These are phyloP conservation scores for Festucalex cinctus DNA, from an alignment of 2,113 vertebrate species.

Conservation along the genomic window DNA sequence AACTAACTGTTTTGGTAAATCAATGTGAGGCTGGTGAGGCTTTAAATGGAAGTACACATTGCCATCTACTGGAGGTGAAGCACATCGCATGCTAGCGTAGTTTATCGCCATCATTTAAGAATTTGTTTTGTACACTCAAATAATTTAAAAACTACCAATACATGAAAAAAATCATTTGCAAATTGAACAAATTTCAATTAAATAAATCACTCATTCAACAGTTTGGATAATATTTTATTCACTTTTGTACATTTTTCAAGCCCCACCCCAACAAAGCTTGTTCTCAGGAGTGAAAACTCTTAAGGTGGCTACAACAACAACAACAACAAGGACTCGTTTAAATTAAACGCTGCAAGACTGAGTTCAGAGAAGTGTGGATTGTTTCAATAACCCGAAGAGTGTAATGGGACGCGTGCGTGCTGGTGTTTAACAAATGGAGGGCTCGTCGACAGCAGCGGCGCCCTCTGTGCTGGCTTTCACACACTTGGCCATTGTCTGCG, in stretches of 20 bases:
- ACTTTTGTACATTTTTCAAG: conserved; percentile 39
- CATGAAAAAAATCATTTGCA: neutral
- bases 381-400: conserved; percentile 2
- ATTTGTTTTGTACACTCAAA: too few relatives aligned
- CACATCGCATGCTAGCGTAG: neutral
- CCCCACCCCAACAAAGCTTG: conserved; percentile 44
- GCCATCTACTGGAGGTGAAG: neutral
- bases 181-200: neutral
- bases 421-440: conserved; percentile 86
- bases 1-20: neutral
- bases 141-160: too few relatives aligned
- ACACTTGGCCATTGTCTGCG: conserved; percentile 98
- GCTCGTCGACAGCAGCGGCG: conserved; percentile 87
- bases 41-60: neutral
- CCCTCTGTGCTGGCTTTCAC: conserved; percentile 94
- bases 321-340: conserved; percentile 52
- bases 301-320: conserved; percentile 45
- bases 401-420: neutral
- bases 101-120: neutral
- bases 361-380: conserved; percentile 7
- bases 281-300: conserved; percentile 22
- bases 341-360: conserved; percentile 38
- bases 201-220: neutral
- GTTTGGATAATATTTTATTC: conserved; percentile 55
- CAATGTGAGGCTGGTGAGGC: neutral